Evolutionary conservation across 1,140 invertebrate genomes (phyloP).

Genomic region (Vanessa atalanta): DNA sequence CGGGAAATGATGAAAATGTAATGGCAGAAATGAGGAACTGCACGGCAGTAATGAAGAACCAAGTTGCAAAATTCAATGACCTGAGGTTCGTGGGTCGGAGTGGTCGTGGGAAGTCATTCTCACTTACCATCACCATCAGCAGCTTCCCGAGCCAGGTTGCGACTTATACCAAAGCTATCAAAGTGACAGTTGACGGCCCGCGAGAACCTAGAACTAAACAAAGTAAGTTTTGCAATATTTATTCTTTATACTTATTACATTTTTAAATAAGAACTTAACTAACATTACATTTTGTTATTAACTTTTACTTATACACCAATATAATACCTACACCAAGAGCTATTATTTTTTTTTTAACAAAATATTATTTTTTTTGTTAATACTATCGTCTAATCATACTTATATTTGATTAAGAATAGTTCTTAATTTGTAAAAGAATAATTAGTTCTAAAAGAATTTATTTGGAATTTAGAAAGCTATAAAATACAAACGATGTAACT

Average conservation of each 20-base stretch:
- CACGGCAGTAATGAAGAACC: slow-evolving; percentile 96
- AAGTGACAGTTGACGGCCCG: slow-evolving; percentile 99
- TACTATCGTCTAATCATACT: too few species aligned
- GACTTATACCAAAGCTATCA: slow-evolving; percentile 97
- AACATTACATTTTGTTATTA: not conserved
- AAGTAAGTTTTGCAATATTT: slow-evolving; percentile 87
- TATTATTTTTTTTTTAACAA: too few species aligned
- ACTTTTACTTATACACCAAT: not conserved
- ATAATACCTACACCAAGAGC: not conserved
- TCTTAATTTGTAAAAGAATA: too few species aligned
- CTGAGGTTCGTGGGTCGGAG: slow-evolving; percentile 97
- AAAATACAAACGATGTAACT: too few species aligned
- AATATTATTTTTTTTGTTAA: too few species aligned
- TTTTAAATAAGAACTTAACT: too few species aligned
- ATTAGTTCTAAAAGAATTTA: too few species aligned
- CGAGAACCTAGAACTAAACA: slow-evolving; percentile 97
- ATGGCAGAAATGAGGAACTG: slow-evolving; percentile 96
- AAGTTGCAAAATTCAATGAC: slow-evolving; percentile 98
- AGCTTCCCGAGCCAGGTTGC: slow-evolving; percentile 95
- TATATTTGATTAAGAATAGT: too few species aligned
- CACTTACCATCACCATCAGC: slow-evolving; percentile 96
- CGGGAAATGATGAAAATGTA: slow-evolving; percentile 98
- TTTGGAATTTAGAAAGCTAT: too few species aligned
- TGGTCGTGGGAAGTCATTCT: slow-evolving; percentile 97
- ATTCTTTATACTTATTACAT: not conserved